Evolutionary conservation across 2,797 vertebrate species (phyloP), one percentile per base, ranked within the genome.

Genomic region (Diplodus puntazzo): DNA sequence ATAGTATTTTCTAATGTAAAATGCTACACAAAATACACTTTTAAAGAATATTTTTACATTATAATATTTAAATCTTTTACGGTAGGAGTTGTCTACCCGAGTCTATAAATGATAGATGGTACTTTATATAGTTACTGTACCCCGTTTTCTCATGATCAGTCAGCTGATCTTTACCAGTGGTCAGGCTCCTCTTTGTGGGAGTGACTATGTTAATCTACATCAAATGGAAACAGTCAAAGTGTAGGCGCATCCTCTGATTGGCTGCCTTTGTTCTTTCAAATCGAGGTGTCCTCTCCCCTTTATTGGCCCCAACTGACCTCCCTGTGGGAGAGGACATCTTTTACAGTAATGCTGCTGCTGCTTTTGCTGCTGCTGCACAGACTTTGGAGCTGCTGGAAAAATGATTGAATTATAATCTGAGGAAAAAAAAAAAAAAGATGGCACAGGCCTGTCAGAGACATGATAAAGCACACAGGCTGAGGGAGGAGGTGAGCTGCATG

Each of bases 401-500:
- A 57, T 57, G 12, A 85, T 83, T 83, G 78, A 77, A 68, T 49
- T 21, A 68, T 74, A 60, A 27, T 3, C 13, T 3, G 2, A 74
- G 34, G 2, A 27, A 80, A 27, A 27, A 27, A 27, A 27, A 25
- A 7, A 18, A 13, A 16, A 59, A 75, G 11, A 92, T 93, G 89
- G 87, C 75, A 20, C 80, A 91, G 69, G 67, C 64, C 64, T 85
- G 46, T 84, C 89, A 88, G 53, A 88, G 77, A 71, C 61, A 3
- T 48, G 89, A 90, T 1, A 82, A 62, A 67, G 3, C 77, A 3
- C 21, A 23, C 84, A 86, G 86, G 39, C 59, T 42, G 75, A 87
- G 77, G 62, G 91, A 87, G 63, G 91, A 91, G 21, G 46, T 94
- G 84, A 98, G 96, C 85, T 98, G 97, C 76, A 97, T 99, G 89